Conservation (phyloP, 1,140 invertebrate species). For the Caenorhabditis inopinata region DNA sequence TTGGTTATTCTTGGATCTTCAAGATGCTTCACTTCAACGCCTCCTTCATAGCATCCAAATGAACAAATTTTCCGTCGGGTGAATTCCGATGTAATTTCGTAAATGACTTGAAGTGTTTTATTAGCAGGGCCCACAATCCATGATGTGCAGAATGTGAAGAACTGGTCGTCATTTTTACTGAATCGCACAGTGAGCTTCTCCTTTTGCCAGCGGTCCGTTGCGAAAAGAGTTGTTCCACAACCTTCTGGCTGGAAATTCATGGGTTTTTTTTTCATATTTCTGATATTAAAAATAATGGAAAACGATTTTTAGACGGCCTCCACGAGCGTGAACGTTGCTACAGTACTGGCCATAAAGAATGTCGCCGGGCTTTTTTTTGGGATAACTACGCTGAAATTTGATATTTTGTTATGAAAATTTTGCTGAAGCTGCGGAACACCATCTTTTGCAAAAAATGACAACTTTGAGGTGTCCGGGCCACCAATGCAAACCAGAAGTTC, state of each 20-base stretch:
- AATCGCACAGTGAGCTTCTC: background rate
- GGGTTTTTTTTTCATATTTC: too few relatives aligned
- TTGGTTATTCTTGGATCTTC: slow-evolving; percentile 1
- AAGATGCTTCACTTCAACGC: background rate
- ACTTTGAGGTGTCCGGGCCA: too few relatives aligned
- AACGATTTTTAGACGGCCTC: too few relatives aligned
- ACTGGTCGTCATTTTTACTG: slow-evolving; percentile 6
- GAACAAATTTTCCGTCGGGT: background rate
- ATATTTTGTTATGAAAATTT: too few relatives aligned
- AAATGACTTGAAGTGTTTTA: background rate
- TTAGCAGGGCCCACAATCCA: background rate
- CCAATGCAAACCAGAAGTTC: too few relatives aligned
- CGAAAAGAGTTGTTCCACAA: background rate
- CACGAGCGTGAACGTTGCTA: too few relatives aligned
- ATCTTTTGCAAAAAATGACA: too few relatives aligned
- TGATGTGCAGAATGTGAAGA: background rate
- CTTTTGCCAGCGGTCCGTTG: background rate
- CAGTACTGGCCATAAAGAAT: too few relatives aligned
- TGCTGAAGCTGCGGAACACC: too few relatives aligned
- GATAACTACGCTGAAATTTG: too few relatives aligned
- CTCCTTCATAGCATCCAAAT: slow-evolving; percentile 21
- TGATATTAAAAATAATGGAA: too few relatives aligned
- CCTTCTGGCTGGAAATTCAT: background rate
- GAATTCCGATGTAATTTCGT: background rate
- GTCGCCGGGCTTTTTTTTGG: too few relatives aligned